A percentile compares a stretch with the other conserved stretches of the same genome.
Conservation (phyloP, 2,797 vertebrate genomes). For the Cephalopachus bancanus region DNA sequence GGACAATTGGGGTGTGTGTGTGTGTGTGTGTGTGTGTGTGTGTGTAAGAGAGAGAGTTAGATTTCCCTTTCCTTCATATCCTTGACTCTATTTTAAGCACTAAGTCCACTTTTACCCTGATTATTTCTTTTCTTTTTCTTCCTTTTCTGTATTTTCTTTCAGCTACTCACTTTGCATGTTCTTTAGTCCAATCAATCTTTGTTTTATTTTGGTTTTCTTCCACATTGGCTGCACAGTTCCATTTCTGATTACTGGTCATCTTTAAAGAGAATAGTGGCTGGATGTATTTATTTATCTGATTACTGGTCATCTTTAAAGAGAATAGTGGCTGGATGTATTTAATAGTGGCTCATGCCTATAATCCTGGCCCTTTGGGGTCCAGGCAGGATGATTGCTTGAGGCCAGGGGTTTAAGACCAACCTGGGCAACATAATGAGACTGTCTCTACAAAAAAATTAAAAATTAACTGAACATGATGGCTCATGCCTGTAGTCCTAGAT, state of each 20-base stretch:
- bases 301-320: neutral
- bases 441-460: too few relatives aligned
- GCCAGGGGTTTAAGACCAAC: too few relatives aligned
- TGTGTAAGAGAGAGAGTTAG: neutral
- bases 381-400: too few relatives aligned
- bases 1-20: too few relatives aligned
- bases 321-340: too few relatives aligned
- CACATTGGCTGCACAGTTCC: neutral
- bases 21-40: neutral
- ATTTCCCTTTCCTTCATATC: constrained; percentile 4
- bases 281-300: too few relatives aligned
- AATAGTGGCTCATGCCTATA: too few relatives aligned
- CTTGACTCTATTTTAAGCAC: constrained; percentile 1
- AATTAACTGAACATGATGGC: too few relatives aligned
- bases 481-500: too few relatives aligned
- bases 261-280: neutral
- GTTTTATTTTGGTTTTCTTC: neutral
- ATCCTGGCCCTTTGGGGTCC: too few relatives aligned
- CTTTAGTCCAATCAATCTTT: constrained; percentile 8
- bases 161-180: neutral
- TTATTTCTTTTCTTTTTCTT: neutral
- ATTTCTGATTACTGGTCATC: constrained; percentile 2
- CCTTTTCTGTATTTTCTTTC: constrained; percentile 31
- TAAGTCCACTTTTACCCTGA: neutral
- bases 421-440: too few relatives aligned